These are phyloP conservation scores for Psephotus haematonotus DNA, from an alignment of 2,113 vertebrate genomes.

Conservation along the genomic window DNA sequence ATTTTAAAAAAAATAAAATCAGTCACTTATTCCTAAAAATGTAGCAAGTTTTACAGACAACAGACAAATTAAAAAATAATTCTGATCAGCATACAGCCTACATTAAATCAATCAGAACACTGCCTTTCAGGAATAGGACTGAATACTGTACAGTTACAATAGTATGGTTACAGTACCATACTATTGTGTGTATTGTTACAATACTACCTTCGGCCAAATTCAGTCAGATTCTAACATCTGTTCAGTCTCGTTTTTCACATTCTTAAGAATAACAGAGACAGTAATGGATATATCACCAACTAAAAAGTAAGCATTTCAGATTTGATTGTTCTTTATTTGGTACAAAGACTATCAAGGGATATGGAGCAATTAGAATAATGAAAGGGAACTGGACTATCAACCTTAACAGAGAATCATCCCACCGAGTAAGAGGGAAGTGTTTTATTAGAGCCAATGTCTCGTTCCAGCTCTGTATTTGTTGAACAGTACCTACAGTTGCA, in stretches of 20 bases:
- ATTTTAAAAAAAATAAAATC: not conserved
- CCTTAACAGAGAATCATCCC: not conserved
- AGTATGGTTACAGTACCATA: not conserved
- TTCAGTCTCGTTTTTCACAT: not conserved
- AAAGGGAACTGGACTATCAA: conserved; percentile 1
- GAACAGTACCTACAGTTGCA: not conserved
- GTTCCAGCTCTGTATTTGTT: not conserved
- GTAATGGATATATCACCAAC: not conserved
- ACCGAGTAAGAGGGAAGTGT: not conserved
- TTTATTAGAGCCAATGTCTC: not conserved
- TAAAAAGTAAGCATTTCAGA: not conserved
- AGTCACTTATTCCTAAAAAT: not conserved
- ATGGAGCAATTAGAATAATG: not conserved
- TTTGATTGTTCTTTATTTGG: not conserved
- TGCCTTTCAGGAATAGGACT: not conserved
- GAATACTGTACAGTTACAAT: not conserved
- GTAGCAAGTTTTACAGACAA: not conserved
- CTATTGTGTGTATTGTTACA: not conserved
- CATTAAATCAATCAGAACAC: not conserved
- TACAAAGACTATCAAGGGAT: not conserved
- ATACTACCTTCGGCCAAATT: not conserved
- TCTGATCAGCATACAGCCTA: not conserved
- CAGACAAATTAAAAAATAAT: not conserved
- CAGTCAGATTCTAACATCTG: not conserved
- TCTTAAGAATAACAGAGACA: not conserved